Evolutionary conservation across 1,140 invertebrate species (phyloP).

Genomic region (Pissodes strobi): DNA sequence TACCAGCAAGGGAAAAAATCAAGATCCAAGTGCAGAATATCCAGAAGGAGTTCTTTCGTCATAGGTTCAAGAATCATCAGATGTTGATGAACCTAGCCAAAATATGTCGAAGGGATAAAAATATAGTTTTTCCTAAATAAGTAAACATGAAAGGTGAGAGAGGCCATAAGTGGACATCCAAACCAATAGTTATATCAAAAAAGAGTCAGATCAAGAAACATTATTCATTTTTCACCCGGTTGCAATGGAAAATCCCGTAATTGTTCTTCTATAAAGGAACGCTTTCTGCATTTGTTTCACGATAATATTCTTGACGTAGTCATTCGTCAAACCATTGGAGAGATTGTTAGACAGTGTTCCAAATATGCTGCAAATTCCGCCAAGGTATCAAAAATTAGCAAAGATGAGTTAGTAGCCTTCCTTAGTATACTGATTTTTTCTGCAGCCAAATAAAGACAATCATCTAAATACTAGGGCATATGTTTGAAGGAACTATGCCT

Average conservation of each 20-base stretch:
- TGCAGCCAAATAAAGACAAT: constrained; percentile 44
- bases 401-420: constrained; percentile 37
- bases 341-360: too few relatives aligned
- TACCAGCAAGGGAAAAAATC: constrained; percentile 3
- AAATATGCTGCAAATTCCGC: constrained; percentile 17
- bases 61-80: constrained; percentile 8
- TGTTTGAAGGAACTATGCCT: constrained; percentile 42
- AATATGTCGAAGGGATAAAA: constrained; percentile 3
- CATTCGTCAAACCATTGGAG: constrained; percentile 28
- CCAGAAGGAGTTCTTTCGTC: too few relatives aligned
- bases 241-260: constrained; percentile 25
- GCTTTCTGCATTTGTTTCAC: constrained; percentile 29
- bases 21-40: neutral
- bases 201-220: constrained; percentile 24
- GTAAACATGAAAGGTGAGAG: constrained; percentile 32
- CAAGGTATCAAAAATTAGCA: constrained; percentile 13
- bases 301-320: too few relatives aligned
- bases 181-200: constrained; percentile 15
- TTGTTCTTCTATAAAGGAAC: constrained; percentile 9
- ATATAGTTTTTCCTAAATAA: constrained; percentile 20
- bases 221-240: constrained; percentile 29
- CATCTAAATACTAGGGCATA: constrained; percentile 39
- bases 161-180: constrained; percentile 31
- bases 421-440: constrained; percentile 41
- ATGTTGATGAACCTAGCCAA: constrained; percentile 11